Conservation (phyloP, 1,140 invertebrate species). For the Pseudomyrmex gracilis region DNA sequence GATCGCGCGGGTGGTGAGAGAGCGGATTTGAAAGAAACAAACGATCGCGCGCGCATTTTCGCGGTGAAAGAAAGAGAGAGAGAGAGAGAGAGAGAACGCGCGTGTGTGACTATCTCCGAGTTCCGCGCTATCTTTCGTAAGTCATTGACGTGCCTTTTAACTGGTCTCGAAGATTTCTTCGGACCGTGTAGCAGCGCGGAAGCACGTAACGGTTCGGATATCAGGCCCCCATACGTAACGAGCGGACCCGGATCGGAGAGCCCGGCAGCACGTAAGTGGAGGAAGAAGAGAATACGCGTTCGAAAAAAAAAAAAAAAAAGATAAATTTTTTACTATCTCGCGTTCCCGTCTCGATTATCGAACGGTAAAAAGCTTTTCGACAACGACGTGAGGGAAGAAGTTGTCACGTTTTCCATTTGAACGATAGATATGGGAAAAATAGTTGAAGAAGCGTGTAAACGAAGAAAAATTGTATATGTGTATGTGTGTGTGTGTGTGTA, state of each 20-base stretch:
- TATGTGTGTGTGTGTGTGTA: too few species aligned
- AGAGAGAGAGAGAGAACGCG: too few species aligned
- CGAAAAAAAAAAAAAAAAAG: too few species aligned
- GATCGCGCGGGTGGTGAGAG: background rate
- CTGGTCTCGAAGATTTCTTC: constrained; percentile 38
- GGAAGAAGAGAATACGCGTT: background rate
- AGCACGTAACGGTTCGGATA: constrained; percentile 60
- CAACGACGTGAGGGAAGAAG: background rate
- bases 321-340: constrained; percentile 29
- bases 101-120: background rate
- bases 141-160: constrained; percentile 46
- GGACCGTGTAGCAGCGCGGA: constrained; percentile 38
- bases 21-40: background rate
- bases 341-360: background rate
- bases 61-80: background rate
- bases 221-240: background rate
- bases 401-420: background rate
- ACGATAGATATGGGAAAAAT: background rate
- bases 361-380: constrained; percentile 5
- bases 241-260: background rate
- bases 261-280: constrained; percentile 6
- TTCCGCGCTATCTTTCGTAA: constrained; percentile 32
- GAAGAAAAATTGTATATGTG: background rate
- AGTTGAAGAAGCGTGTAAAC: background rate
- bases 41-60: background rate